Evolutionary conservation across 23 tunicate genomes (phyloP), one percentile per base, ranked within the genome.

Genomic region (Diplosoma virens): DNA sequence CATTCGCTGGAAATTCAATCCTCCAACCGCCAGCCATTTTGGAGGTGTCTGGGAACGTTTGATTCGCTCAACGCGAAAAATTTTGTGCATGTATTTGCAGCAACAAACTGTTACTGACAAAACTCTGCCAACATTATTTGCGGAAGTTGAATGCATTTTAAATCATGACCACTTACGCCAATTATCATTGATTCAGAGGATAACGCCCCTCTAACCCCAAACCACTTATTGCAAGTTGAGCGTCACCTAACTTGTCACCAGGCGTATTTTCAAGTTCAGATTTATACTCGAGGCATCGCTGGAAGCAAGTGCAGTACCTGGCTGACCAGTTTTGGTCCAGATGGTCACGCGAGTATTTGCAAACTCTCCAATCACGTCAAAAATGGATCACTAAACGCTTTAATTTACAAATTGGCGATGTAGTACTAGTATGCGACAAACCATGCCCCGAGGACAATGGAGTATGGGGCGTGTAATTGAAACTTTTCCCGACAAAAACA

Each of bases 321-420:
- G 47, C 81, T 20, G 32, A 76, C 35, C 20, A 50, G 22, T 76
- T 76, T 58, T 76, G 81, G 81, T 6, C 30, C 3, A 76, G 50
- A 31, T 76, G 71, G 81, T 22, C 30, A 26, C 52, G 28, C 36
- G 34, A 73, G 22, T 73, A 50, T 30, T 5, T 73, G 1, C 28
- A 21, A n/a, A 18, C 23, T 30, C 21, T 73, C 69, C 79, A 73
- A 52, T 2, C 3, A 26, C 22, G 71, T 52, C 24, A 73, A 28
- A 73, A 73, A 21, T 73, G 70, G 79, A 28, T 50, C 25, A 52
- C 27, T 14, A 53, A 53, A 27, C 21, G 63, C 17, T 4, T 4
- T 14, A 56, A 56, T 56, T 56, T 56, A 11, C 63, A 25, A 11
- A 56, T 14, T 4, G 63, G 63, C 20, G 63, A 56, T 20, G 24